Percentiles rank a stretch among this genome's conserved stretches.
phyloP scores from a whole-genome alignment of 2,888 invertebrate species.

The Lycia hirtaria region DNA sequence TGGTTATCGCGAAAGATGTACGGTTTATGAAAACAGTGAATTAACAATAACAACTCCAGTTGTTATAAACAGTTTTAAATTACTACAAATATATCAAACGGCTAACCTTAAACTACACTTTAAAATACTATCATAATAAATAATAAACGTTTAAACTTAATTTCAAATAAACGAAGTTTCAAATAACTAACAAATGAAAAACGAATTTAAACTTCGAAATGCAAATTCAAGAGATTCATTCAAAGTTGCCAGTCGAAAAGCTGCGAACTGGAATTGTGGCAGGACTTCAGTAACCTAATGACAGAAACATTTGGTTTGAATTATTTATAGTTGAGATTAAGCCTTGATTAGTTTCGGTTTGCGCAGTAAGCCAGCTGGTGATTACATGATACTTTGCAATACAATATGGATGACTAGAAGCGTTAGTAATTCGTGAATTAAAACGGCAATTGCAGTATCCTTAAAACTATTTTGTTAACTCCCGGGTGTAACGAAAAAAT shows the following conservation, averaged over 20 bases:
- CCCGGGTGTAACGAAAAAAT: no score
- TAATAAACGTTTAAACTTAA: neutral
- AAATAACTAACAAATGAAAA: slow-evolving; percentile 2
- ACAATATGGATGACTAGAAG: no score
- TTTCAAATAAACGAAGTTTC: neutral
- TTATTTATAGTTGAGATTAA: slow-evolving; percentile 6
- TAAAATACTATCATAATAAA: neutral
- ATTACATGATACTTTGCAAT: neutral
- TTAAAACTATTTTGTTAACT: no score
- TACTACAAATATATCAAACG: neutral
- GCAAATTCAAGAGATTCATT: slow-evolving; percentile 4
- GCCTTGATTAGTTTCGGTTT: neutral
- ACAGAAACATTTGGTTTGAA: slow-evolving; percentile 13
- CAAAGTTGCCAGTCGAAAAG: neutral
- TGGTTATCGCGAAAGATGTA: no score
- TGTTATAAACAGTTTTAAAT: no score
- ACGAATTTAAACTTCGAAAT: slow-evolving; percentile 6
- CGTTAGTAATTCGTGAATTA: no score
- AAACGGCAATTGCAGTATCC: no score
- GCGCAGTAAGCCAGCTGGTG: neutral
- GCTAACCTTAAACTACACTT: neutral
- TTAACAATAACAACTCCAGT: no score
- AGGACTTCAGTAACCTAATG: slow-evolving; percentile 2
- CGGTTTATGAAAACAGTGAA: no score
- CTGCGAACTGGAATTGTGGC: slow-evolving; percentile 14